Evolutionary conservation across 2,113 vertebrate genomes (phyloP).

Genomic region (Bubo scandiacus): DNA sequence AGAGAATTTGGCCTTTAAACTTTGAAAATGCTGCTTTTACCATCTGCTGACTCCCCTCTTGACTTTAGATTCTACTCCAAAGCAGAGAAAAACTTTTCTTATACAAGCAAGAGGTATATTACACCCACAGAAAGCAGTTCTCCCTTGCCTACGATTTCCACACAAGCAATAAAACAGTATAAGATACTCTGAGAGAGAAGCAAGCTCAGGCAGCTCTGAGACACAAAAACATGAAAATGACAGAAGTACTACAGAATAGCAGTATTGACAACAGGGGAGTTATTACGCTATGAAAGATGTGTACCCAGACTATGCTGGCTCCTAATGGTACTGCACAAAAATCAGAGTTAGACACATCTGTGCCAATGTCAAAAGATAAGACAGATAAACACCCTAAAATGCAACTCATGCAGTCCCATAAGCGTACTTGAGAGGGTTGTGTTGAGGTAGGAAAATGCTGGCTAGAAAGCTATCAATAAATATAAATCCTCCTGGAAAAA

Average conservation of each 20-base stretch:
- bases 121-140: not conserved
- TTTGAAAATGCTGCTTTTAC: not conserved
- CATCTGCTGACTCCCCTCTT: not conserved
- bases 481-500: not conserved
- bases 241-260: not conserved
- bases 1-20: not conserved
- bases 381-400: not conserved
- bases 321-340: not conserved
- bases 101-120: not conserved
- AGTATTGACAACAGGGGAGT: not conserved
- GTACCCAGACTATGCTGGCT: not conserved
- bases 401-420: not conserved
- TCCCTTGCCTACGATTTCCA: not conserved
- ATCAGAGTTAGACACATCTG: not conserved
- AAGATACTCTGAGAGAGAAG: not conserved
- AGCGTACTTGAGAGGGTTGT: not conserved
- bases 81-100: not conserved
- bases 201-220: not conserved
- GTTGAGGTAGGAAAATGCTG: not conserved
- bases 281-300: not conserved
- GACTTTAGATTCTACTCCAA: not conserved
- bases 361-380: not conserved
- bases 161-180: not conserved
- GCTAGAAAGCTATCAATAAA: not conserved
- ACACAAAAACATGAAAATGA: not conserved